Percentiles rank a stretch among this genome's conserved stretches.
Evolutionary conservation across 2,888 invertebrate species (phyloP).

Genomic region (Epistrophe grossulariae): DNA sequence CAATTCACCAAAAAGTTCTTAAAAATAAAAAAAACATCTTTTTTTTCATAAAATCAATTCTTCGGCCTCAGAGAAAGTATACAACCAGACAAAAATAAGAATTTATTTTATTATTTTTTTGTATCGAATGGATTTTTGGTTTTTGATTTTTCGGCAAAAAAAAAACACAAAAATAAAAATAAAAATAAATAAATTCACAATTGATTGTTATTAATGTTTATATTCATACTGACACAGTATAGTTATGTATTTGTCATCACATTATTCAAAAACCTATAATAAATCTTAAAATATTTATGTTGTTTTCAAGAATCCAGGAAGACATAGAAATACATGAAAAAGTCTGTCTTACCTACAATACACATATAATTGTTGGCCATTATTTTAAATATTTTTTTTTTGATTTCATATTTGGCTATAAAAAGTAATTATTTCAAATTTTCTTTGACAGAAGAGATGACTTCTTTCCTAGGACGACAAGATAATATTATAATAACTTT

Average conservation of each 20-base stretch:
- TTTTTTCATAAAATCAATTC: neutral
- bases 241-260: conserved; percentile 49
- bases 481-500: too few relatives aligned
- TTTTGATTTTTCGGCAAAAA: neutral
- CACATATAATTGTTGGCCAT: too few relatives aligned
- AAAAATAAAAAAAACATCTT: too few relatives aligned
- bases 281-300: conserved; percentile 35
- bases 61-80: neutral
- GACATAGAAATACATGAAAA: neutral
- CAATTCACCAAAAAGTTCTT: too few relatives aligned
- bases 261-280: conserved; percentile 31
- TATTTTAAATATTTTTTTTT: too few relatives aligned
- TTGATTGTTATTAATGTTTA: conserved; percentile 53
- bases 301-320: neutral
- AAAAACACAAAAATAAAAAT: neutral
- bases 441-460: too few relatives aligned
- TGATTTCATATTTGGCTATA: too few relatives aligned
- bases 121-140: conserved; percentile 34
- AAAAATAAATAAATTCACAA: neutral
- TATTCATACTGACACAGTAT: conserved; percentile 50
- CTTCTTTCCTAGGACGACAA: too few relatives aligned
- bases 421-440: too few relatives aligned
- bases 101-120: conserved; percentile 7
- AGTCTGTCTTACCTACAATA: too few relatives aligned
- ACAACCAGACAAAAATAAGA: neutral